These are phyloP conservation scores for Melospiza melodia DNA, from an alignment of 2,113 vertebrate genomes.

Conservation along the genomic window DNA sequence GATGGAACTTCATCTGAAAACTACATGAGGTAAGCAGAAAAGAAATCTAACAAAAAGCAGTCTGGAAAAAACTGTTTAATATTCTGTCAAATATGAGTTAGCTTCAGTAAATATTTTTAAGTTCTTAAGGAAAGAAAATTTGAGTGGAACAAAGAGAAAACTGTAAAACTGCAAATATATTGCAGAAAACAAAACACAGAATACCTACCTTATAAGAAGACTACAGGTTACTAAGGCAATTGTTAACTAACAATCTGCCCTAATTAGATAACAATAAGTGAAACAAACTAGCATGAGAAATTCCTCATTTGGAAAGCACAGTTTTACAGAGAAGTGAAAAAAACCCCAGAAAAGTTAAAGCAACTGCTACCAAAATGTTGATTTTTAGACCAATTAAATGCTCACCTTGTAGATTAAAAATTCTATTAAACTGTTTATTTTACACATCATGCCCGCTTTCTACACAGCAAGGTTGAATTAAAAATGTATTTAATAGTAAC, in stretches of 20 bases:
- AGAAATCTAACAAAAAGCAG: conserved; percentile 7
- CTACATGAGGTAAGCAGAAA: not conserved
- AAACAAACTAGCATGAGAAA: not conserved
- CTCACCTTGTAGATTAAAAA: conserved; percentile 57
- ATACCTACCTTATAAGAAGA: conserved; percentile 40
- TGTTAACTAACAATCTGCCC: not conserved
- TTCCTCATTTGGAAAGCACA: conserved; percentile 3
- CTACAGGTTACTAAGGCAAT: not conserved
- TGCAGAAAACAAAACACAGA: not conserved
- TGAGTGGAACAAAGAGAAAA: not conserved
- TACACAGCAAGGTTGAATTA: conserved; percentile 39
- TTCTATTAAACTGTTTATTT: conserved; percentile 52
- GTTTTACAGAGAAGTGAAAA: not conserved
- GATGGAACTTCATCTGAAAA: not conserved
- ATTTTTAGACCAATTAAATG: conserved; percentile 52
- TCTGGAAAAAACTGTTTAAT: not conserved
- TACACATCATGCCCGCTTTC: conserved; percentile 33
- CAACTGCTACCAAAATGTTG: conserved; percentile 1
- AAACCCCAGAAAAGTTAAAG: not conserved
- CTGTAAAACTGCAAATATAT: not conserved
- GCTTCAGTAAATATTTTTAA: not conserved
- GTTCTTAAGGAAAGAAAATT: not conserved
- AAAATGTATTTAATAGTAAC: conserved; percentile 11
- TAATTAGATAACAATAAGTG: not conserved
- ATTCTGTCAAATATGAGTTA: conserved; percentile 64